Evolutionary conservation across 2,888 invertebrate genomes (phyloP).

Genomic region (Yponomeuta evonymella): DNA sequence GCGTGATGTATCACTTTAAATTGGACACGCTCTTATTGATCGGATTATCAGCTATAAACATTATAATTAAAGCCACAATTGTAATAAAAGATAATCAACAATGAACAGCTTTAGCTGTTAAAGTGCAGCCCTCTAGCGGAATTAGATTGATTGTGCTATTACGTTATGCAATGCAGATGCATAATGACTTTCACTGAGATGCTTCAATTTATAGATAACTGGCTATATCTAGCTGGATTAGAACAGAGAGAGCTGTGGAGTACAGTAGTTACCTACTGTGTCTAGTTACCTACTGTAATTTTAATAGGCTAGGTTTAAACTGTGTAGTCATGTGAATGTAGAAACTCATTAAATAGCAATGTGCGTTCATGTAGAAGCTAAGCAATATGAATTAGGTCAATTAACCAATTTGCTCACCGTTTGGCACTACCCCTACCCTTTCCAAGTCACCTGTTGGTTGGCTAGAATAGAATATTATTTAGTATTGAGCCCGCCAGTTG

Average conservation of each 20-base stretch:
- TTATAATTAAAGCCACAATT: neutral
- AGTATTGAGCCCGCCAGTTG: no score
- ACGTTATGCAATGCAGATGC: constrained; percentile 1
- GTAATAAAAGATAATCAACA: constrained; percentile 1
- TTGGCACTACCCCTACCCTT: no score
- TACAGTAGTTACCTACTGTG: no score
- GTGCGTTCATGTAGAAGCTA: neutral
- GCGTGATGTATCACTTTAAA: neutral
- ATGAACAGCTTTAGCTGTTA: neutral
- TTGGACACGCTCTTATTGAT: neutral
- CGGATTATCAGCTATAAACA: neutral
- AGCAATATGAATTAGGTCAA: neutral
- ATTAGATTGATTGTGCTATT: constrained; percentile 2
- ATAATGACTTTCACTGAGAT: constrained; percentile 9
- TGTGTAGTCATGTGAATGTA: neutral
- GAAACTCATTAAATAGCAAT: neutral
- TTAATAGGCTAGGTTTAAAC: neutral
- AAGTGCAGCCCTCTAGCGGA: neutral
- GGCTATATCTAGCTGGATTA: no score
- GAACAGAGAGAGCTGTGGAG: no score
- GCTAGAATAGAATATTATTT: no score
- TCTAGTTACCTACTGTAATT: neutral
- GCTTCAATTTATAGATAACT: no score
- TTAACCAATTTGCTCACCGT: neutral
- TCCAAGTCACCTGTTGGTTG: no score